Base-by-base conservation (phyloP, 1,140 invertebrate genomes). In the Nasonia longicornis region DNA sequence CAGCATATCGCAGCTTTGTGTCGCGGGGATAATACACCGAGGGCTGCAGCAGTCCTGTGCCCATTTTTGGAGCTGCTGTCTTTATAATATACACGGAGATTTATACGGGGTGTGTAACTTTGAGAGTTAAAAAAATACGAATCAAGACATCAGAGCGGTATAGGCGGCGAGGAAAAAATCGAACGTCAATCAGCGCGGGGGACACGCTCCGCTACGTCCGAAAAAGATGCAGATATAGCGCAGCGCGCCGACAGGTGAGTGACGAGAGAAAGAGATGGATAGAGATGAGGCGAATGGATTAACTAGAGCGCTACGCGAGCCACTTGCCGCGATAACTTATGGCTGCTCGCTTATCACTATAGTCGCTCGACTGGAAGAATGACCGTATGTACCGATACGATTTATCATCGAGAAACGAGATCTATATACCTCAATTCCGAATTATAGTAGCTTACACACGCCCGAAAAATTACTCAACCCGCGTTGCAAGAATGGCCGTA, bases 141-240 rank as follows among this genome's bases (percentile, higher is more conserved):
- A 42, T 42, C 7, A 42, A 42, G 38, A 42, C 38, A 42, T 42
- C 8, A 42, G 26, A 26, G 38, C 38, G 10, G 10, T 42, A 42
- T 7, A 38, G 66, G 67, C 26, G 45, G 14, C 38, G 71, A 63
- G 42, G 31, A 35, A 66, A 38, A 64, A 80, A 80, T 80, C 79
- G 11, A 73, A 22, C 79, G 79, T 52, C 71, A 75, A 74, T 80
- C 79, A 80, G 74, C 45, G 45, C 45, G 14, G 74, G 63, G 78
- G 70, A 73, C 71, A 38, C 35, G 64, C 71, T 74, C 71, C 79
- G 79, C 63, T 80, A 80, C 72, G 26, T 58, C 20, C 22, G 20
- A 31, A 45, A 48, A 80, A 52, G 71, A 64, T 73, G 78, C 78
- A 79, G 77, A 79, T 79, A 22, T 79, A 79, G 38, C 14, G 38